A percentile compares a stretch with the other conserved stretches of the same genome.
These are phyloP conservation scores for Agriotes lineatus DNA, from an alignment of 2,888 invertebrate species.

Conservation along the genomic window DNA sequence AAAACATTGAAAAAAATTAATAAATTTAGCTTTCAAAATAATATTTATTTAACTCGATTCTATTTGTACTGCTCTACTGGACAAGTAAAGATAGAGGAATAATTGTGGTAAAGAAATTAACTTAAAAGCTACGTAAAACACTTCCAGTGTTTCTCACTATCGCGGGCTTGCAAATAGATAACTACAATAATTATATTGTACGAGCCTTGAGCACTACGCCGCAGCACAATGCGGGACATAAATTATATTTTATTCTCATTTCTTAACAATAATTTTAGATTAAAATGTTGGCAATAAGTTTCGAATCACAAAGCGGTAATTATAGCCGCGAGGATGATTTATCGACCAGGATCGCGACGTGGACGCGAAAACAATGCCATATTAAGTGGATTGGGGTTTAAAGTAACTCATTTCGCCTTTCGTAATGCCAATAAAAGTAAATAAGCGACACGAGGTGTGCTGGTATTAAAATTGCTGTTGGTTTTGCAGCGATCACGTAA, in stretches of 20 bases:
- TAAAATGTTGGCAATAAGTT: conserved; percentile 11
- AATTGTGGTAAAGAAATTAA: no score
- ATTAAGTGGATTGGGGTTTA: conserved; percentile 13
- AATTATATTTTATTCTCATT: conserved; percentile 3
- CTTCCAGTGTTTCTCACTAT: no score
- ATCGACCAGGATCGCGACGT: background rate
- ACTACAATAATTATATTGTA: no score
- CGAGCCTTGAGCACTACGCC: no score
- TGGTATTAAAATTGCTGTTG: conserved; percentile 11
- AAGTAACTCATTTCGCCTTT: conserved; percentile 3
- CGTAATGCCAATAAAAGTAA: conserved; percentile 4
- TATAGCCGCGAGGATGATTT: conserved; percentile 11
- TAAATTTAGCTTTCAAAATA: no score
- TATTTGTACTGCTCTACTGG: no score
- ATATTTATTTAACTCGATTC: no score
- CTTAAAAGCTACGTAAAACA: no score
- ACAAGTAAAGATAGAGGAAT: no score
- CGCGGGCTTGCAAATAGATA: no score
- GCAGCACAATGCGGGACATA: background rate
- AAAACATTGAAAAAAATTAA: no score
- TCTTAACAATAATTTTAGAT: conserved; percentile 7
- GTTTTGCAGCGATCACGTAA: conserved; percentile 14
- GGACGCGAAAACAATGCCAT: conserved; percentile 20
- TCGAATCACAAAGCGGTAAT: background rate
- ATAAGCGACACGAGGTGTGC: background rate